phyloP scores from a whole-genome alignment of 2,888 invertebrate genomes.

The Aquatica leii region DNA sequence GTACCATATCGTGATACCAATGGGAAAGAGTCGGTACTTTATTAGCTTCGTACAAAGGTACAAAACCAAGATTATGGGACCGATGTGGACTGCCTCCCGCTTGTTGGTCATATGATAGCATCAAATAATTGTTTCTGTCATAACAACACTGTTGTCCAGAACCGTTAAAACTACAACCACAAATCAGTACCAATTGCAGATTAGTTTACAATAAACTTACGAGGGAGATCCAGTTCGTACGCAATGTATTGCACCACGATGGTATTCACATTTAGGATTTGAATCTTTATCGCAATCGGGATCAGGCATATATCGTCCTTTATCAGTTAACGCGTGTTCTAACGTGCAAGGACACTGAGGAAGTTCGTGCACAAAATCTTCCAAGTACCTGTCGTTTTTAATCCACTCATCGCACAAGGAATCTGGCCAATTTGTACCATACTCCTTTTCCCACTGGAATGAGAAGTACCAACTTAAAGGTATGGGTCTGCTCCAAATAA shows the following conservation, averaged over 20 bases:
- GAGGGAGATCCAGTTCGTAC: slow-evolving; percentile 90
- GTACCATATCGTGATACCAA: slow-evolving; percentile 95
- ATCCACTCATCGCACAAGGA: slow-evolving; percentile 91
- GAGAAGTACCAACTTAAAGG: slow-evolving; percentile 94
- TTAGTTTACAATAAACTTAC: slow-evolving; percentile 64
- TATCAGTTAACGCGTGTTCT: slow-evolving; percentile 89
- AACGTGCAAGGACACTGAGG: slow-evolving; percentile 91
- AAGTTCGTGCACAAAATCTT: slow-evolving; percentile 86
- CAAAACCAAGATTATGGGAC: slow-evolving; percentile 88
- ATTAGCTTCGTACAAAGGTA: slow-evolving; percentile 94
- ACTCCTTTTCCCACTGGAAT: slow-evolving; percentile 84
- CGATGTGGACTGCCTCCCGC: slow-evolving; percentile 90
- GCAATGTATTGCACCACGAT: slow-evolving; percentile 91
- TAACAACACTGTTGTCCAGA: slow-evolving; percentile 98
- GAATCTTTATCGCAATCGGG: slow-evolving; percentile 90
- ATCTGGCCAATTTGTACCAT: slow-evolving; percentile 84
- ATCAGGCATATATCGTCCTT: slow-evolving; percentile 92
- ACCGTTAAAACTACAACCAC: slow-evolving; percentile 75
- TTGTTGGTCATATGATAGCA: slow-evolving; percentile 95
- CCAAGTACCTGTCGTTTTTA: slow-evolving; percentile 79
- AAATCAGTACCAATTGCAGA: slow-evolving; percentile 9
- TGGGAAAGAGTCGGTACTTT: slow-evolving; percentile 94
- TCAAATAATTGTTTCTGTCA: slow-evolving; percentile 87
- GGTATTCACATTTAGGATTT: slow-evolving; percentile 87
- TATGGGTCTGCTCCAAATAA: slow-evolving; percentile 91